phyloP scores from a whole-genome alignment of 1,140 invertebrate species.

The Euura lappo region DNA sequence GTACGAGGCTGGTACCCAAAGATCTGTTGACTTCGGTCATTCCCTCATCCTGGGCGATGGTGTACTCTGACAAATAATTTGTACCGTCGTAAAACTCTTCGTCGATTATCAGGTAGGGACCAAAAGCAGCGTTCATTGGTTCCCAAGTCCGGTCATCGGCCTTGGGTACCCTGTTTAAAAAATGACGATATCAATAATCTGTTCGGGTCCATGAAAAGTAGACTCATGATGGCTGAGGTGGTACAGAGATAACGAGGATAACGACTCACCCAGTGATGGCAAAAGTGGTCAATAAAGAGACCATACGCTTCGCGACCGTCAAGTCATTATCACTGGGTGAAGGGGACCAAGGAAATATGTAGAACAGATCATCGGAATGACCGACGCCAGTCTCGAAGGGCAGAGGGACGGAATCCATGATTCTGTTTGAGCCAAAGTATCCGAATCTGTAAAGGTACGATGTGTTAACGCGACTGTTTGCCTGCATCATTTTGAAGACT shows the following conservation, averaged over 20 bases:
- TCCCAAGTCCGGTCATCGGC: neutral
- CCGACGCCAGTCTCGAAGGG: neutral
- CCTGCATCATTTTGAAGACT: neutral
- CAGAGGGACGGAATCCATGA: neutral
- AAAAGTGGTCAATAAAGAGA: neutral
- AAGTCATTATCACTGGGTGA: neutral
- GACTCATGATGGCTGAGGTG: too few species aligned
- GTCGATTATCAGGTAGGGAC: neutral
- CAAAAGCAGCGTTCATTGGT: neutral
- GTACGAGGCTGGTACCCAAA: neutral
- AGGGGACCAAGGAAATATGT: neutral
- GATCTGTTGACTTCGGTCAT: neutral
- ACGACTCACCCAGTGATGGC: neutral
- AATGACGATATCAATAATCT: neutral
- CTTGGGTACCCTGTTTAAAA: neutral
- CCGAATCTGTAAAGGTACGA: constrained; percentile 5
- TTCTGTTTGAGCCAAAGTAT: neutral
- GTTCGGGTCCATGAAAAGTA: too few species aligned
- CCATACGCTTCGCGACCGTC: neutral
- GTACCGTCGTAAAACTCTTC: constrained; percentile 3
- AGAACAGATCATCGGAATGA: neutral
- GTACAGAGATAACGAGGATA: too few species aligned
- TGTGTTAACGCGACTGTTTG: neutral
- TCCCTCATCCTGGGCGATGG: neutral
- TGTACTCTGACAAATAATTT: neutral